Percentiles rank a stretch among this genome's conserved stretches.
These are phyloP conservation scores for Spatulosminthurus flaviceps DNA, from an alignment of 2,888 invertebrate species.

Conservation along the genomic window DNA sequence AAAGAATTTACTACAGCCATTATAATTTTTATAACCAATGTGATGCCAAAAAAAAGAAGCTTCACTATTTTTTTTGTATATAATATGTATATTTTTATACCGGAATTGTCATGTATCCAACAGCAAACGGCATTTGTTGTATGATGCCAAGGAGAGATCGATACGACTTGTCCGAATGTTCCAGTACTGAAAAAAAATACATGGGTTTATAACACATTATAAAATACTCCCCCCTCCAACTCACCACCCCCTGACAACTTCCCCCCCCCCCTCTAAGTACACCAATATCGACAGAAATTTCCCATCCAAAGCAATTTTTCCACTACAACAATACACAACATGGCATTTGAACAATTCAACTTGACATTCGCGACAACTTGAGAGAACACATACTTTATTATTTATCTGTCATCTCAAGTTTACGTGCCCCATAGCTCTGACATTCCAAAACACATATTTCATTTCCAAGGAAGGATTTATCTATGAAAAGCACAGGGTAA, in stretches of 20 bases:
- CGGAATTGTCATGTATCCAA: conserved; percentile 62
- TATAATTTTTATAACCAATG: background rate
- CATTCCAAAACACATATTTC: background rate
- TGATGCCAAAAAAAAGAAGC: background rate
- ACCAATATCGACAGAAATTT: background rate
- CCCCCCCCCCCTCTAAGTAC: background rate
- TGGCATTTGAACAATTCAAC: background rate
- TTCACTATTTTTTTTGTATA: too few species aligned
- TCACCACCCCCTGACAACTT: too few species aligned
- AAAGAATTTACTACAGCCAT: conserved; percentile 7
- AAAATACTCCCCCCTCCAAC: background rate
- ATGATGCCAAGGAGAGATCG: conserved; percentile 58
- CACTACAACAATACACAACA: background rate
- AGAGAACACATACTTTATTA: background rate
- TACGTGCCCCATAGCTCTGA: background rate
- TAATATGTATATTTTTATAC: conserved; percentile 20
- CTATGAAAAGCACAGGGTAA: background rate
- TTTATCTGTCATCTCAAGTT: conserved; percentile 25
- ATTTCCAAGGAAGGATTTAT: conserved; percentile 5
- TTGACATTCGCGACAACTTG: background rate
- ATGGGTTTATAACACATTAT: background rate
- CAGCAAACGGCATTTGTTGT: conserved; percentile 59
- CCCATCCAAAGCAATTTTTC: background rate
- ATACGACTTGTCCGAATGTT: conserved; percentile 56
- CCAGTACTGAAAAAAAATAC: conserved; percentile 54